These are phyloP conservation scores for Sinohyriopsis cumingii DNA, from an alignment of 2,888 invertebrate species.

Conservation along the genomic window DNA sequence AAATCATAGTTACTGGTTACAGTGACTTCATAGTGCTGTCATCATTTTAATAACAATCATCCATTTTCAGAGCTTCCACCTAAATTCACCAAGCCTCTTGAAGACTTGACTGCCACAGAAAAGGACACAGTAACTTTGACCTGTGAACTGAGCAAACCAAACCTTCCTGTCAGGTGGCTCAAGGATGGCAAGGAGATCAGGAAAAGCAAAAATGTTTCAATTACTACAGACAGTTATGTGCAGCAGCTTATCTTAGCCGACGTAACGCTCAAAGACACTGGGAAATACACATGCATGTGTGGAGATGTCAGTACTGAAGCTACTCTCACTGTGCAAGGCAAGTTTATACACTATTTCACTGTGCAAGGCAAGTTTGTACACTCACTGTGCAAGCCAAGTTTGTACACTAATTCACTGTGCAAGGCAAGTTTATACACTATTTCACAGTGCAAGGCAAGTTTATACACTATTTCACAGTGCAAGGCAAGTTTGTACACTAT, in stretches of 20 bases:
- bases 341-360: slow-evolving; percentile 1
- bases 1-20: too few species aligned
- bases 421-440: too few species aligned
- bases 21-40: too few species aligned
- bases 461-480: too few species aligned
- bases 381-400: too few species aligned
- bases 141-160: slow-evolving; percentile 93
- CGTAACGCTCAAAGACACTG: slow-evolving; percentile 59
- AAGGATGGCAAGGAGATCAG: slow-evolving; percentile 84
- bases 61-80: slow-evolving; percentile 25
- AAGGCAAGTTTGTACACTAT: too few species aligned
- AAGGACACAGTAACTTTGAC: slow-evolving; percentile 82
- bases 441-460: too few species aligned
- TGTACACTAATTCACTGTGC: too few species aligned
- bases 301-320: slow-evolving; percentile 61
- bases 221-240: slow-evolving; percentile 82
- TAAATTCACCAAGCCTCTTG: slow-evolving; percentile 34
- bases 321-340: slow-evolving; percentile 64
- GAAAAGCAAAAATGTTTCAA: slow-evolving; percentile 84
- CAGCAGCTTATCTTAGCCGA: slow-evolving; percentile 61
- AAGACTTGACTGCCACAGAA: slow-evolving; percentile 41
- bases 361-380: too few species aligned
- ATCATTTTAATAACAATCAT: too few species aligned
- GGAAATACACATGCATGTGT: slow-evolving; percentile 59
- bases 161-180: slow-evolving; percentile 93